Evolutionary conservation across 2,113 vertebrate genomes (phyloP).

Genomic region (Cryptomyrus ogoouensis): DNA sequence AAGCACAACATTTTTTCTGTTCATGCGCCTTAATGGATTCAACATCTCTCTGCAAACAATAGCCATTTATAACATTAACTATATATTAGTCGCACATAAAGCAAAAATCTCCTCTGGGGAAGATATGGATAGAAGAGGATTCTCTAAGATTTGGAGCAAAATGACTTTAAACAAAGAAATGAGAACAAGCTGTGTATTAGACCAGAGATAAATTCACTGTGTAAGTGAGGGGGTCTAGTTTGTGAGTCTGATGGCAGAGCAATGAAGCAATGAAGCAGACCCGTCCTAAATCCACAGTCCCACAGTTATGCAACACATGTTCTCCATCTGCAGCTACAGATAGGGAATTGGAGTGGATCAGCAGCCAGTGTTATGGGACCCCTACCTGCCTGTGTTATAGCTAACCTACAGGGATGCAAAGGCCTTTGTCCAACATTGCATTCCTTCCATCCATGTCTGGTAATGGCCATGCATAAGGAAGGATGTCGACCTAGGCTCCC

Average conservation of each 20-base stretch:
- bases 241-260: conserved; percentile 7
- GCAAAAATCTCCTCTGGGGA: background rate
- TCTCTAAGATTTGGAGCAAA: background rate
- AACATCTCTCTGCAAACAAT: conserved; percentile 2
- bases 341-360: conserved; percentile 3
- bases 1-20: background rate
- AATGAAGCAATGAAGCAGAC: background rate
- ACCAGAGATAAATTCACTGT: background rate
- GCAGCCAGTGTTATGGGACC: background rate
- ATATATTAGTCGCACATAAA: background rate
- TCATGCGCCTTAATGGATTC: background rate
- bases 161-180: background rate
- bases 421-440: conserved; percentile 9
- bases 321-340: conserved; percentile 3
- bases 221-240: background rate
- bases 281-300: background rate
- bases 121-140: background rate
- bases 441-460: background rate
- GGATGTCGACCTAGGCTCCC: background rate
- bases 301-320: background rate
- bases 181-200: background rate
- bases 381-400: conserved; percentile 19
- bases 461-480: conserved; percentile 10
- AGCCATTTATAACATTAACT: background rate
- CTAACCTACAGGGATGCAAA: conserved; percentile 11